Base-by-base conservation (phyloP, 2,888 invertebrate genomes). In the Nephrotoma guestfalica region DNA sequence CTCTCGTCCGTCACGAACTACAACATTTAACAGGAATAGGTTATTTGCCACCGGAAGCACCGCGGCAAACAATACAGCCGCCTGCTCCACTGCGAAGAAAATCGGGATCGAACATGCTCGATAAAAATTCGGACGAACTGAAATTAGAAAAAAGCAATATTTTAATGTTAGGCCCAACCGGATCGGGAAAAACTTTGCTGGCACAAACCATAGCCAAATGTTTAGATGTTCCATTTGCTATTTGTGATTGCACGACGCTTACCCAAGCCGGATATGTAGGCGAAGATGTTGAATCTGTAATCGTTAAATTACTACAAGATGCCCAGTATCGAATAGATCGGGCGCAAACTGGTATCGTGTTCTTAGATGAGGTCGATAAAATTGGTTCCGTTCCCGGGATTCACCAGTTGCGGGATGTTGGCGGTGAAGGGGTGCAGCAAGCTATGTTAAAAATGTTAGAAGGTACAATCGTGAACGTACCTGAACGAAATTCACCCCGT, bases 221-320 rank as follows among this genome's bases (percentile, higher is more conserved):
- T 91, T 93, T 99, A 89, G 99, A 99, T 92, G 99, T 99, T 88
- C 99, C 99, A 87, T 99, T 99, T 93, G 99, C 99, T 45, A 99
- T 99, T 90, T 99, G 99, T 92, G 99, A 99, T 93, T 99, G 99
- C 92, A 98, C 98, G 41, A 98, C 98, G 11, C 92, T 98, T 51
- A 98, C 98, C 11, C 98, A 98, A 92, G 98, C 98, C 41, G 98
- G 99, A 51, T 99, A 99, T 91, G 99, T 99, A 6, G 99, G 99
- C n/a, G 99, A 99, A 92, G 99, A 99, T 91, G 99, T 99, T 89
- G 99, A 99, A 92, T 98, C 98, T 90, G 99, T 99, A 86, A 98
- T 99, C 90, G 98, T 97, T 41, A 99, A 99, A 91, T 93, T 99
- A 86, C 92, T 97, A 86, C 98, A 99, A 92, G 98, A 99, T 91